A percentile compares a stretch with the other conserved stretches of the same genome.
These are phyloP conservation scores for Timandra comae DNA, from an alignment of 2,888 invertebrate genomes.

Conservation along the genomic window DNA sequence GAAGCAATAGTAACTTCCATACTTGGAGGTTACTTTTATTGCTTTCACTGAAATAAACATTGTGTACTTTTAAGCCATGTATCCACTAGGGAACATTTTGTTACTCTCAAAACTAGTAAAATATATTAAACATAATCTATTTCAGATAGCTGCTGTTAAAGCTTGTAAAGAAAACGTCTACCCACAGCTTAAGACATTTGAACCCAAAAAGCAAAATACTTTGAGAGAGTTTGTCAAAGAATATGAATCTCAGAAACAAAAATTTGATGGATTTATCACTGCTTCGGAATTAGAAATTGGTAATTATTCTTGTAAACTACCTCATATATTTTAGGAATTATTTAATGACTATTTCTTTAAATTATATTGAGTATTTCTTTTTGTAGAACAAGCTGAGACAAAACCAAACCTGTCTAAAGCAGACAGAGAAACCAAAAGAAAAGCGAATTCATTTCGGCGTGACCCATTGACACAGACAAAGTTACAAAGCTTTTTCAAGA, in stretches of 20 bases:
- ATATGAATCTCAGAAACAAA: constrained; percentile 57
- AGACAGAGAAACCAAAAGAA: constrained; percentile 61
- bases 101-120: too few species aligned
- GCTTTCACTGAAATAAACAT: too few species aligned
- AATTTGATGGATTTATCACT: constrained; percentile 45
- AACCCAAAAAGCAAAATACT: constrained; percentile 68
- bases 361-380: too few species aligned
- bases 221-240: constrained; percentile 67
- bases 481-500: constrained; percentile 59
- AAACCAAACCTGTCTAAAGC: constrained; percentile 64
- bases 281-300: constrained; percentile 54
- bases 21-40: too few species aligned
- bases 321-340: too few species aligned
- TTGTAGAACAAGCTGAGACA: constrained; percentile 35
- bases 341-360: too few species aligned
- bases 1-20: too few species aligned
- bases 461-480: constrained; percentile 69
- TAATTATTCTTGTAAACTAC: constrained; percentile 26
- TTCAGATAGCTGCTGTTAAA: constrained; percentile 80
- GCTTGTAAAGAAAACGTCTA: constrained; percentile 68
- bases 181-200: constrained; percentile 72
- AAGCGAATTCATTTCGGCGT: constrained; percentile 66
- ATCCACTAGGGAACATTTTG: too few species aligned
- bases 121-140: too few species aligned
- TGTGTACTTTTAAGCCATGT: too few species aligned